Evolutionary conservation across 2,797 vertebrate species (phyloP), one percentile per base, ranked within the genome.

Genomic region (Podarcis lilfordi): DNA sequence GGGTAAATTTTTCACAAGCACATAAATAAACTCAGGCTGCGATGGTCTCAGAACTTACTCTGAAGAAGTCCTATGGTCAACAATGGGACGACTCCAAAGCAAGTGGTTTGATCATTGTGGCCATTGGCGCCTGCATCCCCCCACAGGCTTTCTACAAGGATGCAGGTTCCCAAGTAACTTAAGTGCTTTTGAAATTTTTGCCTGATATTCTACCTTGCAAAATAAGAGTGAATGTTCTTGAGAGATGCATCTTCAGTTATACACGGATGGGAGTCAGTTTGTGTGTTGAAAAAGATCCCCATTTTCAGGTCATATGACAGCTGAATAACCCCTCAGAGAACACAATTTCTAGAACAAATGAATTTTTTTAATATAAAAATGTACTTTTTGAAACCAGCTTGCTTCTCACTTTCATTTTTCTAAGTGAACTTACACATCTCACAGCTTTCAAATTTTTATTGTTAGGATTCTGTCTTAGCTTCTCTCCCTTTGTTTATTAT

Each of bases 201-300:
- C 61, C 61, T 27, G 37, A 68, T 78, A 61, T 37, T 55, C 32
- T 25, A 69, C 21, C 64, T 59, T 84, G 19, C 2, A 21, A 55
- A 77, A 76, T 8, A 50, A 29, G 78, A 77, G 43, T 69, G 10
- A 35, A 68, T 6, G 64, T 21, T 71, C 50, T 80, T 85, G 87
- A 92, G 87, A 86, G 84, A 66, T 90, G 23, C 88, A 91, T 92
- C 88, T 92, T 93, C 85, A 8, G 87, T 86, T 87, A 89, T 77
- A 91, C 76, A 89, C 25, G 29, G 59, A 89, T 92, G 83, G 78
- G 17, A 43, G 59, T 69, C 40, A n/a, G 29, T 78, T 78, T 79
- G 37, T 80, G 40, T 32, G 74, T 89, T 90, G 78, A 84, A 32
- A 72, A 15, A 76, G 29, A 61, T 79, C 90, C 32, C 85, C 84